These are phyloP conservation scores for Ectobius pallidus DNA, from an alignment of 2,888 invertebrate genomes.

Conservation along the genomic window DNA sequence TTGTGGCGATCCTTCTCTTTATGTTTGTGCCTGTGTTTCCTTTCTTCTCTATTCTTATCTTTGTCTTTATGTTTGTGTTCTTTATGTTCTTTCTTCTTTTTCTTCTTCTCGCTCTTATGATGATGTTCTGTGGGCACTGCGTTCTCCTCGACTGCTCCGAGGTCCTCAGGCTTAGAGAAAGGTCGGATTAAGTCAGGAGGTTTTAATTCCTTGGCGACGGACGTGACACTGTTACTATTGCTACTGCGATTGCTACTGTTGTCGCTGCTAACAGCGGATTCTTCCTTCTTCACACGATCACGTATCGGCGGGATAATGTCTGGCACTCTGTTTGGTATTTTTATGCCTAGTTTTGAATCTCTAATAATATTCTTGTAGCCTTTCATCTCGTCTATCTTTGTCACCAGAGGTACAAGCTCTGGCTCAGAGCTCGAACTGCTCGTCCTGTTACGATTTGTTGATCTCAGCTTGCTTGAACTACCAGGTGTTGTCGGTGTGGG, in stretches of 20 bases:
- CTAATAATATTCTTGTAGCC: conserved; percentile 66
- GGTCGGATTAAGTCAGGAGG: conserved; percentile 53
- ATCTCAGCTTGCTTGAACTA: conserved; percentile 44
- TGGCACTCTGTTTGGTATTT: conserved; percentile 49
- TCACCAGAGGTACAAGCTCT: conserved; percentile 66
- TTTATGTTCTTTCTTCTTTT: conserved; percentile 43
- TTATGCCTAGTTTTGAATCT: conserved; percentile 57
- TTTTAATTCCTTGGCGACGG: conserved; percentile 55
- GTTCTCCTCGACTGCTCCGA: conserved; percentile 29
- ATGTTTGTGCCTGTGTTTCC: conserved; percentile 53
- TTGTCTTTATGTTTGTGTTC: conserved; percentile 45
- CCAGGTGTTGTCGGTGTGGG: conserved; percentile 42
- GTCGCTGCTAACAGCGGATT: not conserved
- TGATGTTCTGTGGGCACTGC: conserved; percentile 48
- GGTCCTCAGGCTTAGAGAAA: conserved; percentile 22
- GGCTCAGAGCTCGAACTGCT: conserved; percentile 63
- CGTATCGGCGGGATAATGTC: conserved; percentile 51
- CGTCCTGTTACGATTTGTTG: conserved; percentile 52
- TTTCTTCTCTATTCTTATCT: conserved; percentile 68
- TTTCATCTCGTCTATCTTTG: conserved; percentile 66
- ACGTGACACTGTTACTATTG: conserved; percentile 38
- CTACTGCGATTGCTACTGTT: conserved; percentile 19
- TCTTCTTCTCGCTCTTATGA: conserved; percentile 63
- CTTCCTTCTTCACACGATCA: conserved; percentile 45
- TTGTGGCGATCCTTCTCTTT: conserved; percentile 53